Conservation (phyloP, 2,888 invertebrate genomes). For the Alloplasta piceator region DNA sequence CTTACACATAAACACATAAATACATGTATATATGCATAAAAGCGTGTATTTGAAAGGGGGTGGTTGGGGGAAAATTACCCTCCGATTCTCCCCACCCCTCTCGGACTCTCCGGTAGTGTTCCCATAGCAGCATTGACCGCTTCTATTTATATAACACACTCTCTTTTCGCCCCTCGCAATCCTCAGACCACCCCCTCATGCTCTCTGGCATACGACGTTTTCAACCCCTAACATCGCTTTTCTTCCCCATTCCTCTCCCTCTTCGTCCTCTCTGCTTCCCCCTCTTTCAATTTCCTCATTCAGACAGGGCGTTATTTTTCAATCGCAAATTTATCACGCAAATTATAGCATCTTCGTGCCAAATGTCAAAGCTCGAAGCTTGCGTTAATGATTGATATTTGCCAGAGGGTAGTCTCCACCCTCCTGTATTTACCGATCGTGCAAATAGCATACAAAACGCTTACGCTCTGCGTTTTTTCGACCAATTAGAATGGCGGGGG, state of each 20-base stretch:
- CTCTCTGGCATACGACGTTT: slow-evolving; percentile 28
- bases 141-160: slow-evolving; percentile 81
- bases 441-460: no score
- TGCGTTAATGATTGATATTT: no score
- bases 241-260: slow-evolving; percentile 42
- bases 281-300: slow-evolving; percentile 15
- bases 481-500: no score
- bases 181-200: slow-evolving; percentile 41
- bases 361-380: no score
- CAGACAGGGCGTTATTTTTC: neutral
- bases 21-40: neutral
- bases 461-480: no score
- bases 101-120: slow-evolving; percentile 73
- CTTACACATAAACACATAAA: slow-evolving; percentile 57
- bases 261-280: slow-evolving; percentile 47
- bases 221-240: no score
- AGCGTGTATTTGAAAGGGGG: neutral
- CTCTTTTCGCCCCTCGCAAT: slow-evolving; percentile 58
- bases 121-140: slow-evolving; percentile 82
- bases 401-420: no score
- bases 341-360: no score
- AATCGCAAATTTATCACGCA: neutral
- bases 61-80: slow-evolving; percentile 18
- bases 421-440: no score
- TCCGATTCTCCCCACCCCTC: slow-evolving; percentile 56